Percentiles rank a stretch among this genome's conserved stretches.
phyloP scores from a whole-genome alignment of 2,888 invertebrate genomes.

The Tillus elongatus region DNA sequence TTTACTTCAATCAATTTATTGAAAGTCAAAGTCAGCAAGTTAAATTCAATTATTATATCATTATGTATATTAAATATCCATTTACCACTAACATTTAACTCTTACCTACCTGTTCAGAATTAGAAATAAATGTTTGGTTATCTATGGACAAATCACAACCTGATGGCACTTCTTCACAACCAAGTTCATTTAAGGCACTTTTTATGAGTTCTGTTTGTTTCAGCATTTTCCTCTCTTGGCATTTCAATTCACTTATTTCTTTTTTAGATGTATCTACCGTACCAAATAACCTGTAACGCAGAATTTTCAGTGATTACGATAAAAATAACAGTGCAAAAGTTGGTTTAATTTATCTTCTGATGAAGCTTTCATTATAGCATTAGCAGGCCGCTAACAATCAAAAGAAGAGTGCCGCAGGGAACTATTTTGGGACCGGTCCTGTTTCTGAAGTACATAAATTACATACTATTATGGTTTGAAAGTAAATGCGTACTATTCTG shows the following conservation, averaged over 20 bases:
- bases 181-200: conserved; percentile 74
- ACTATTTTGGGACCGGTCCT: too few relatives aligned
- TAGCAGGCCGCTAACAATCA: neutral
- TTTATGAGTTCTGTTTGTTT: conserved; percentile 76
- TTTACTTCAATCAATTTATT: too few relatives aligned
- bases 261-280: conserved; percentile 42
- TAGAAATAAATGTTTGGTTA: conserved; percentile 55
- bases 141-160: conserved; percentile 64
- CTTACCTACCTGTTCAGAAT: conserved; percentile 54
- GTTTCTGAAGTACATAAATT: too few relatives aligned
- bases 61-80: too few relatives aligned
- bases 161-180: conserved; percentile 79
- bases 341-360: too few relatives aligned
- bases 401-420: conserved; percentile 9
- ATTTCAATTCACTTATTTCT: conserved; percentile 71
- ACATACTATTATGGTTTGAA: too few relatives aligned
- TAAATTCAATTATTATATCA: too few relatives aligned
- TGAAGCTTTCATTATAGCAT: too few relatives aligned
- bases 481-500: too few relatives aligned
- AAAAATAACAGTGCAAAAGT: neutral
- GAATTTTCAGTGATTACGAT: neutral
- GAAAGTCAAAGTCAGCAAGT: too few relatives aligned
- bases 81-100: too few relatives aligned
- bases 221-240: conserved; percentile 74
- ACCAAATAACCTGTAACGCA: conserved; percentile 23